Percentiles rank a stretch among this genome's conserved stretches.
Conservation (phyloP, 1,140 invertebrate genomes). For the Macrocentrus cingulum region DNA sequence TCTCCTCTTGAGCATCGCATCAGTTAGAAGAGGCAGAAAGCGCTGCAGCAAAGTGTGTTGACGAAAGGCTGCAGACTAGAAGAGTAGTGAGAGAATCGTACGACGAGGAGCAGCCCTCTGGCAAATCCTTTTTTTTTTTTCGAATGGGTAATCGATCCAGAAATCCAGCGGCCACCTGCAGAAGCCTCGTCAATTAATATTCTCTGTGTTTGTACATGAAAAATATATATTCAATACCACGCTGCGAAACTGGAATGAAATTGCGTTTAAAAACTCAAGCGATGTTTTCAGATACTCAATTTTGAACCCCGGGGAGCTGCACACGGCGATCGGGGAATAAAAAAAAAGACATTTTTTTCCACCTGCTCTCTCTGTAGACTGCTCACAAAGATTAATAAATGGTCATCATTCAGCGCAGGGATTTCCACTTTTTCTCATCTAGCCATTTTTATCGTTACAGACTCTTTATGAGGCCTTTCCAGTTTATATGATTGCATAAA, state of each 20-base stretch:
- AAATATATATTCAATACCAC: not conserved
- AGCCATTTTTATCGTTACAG: too few species aligned
- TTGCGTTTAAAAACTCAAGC: too few species aligned
- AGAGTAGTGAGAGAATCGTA: constrained; percentile 11
- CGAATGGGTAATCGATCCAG: constrained; percentile 22
- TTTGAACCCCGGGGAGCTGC: too few species aligned
- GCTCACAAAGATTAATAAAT: not conserved
- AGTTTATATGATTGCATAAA: too few species aligned
- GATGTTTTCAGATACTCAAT: too few species aligned
- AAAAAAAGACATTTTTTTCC: not conserved
- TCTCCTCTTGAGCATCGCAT: too few species aligned
- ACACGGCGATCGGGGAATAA: too few species aligned
- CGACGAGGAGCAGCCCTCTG: constrained; percentile 4
- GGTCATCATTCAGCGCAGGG: too few species aligned
- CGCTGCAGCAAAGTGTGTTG: constrained; percentile 3
- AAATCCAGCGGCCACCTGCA: constrained; percentile 25
- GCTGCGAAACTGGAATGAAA: too few species aligned
- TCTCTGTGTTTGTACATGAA: not conserved
- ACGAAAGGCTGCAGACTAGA: not conserved
- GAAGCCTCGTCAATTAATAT: constrained; percentile 5
- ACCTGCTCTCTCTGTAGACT: not conserved
- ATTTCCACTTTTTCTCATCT: too few species aligned
- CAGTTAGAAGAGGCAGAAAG: not conserved
- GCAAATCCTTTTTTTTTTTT: not conserved
- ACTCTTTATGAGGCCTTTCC: too few species aligned